A percentile compares a stretch with the other conserved stretches of the same genome.
These are phyloP conservation scores for Macrotis lagotis DNA, from an alignment of 2,113 vertebrate genomes.

Conservation along the genomic window DNA sequence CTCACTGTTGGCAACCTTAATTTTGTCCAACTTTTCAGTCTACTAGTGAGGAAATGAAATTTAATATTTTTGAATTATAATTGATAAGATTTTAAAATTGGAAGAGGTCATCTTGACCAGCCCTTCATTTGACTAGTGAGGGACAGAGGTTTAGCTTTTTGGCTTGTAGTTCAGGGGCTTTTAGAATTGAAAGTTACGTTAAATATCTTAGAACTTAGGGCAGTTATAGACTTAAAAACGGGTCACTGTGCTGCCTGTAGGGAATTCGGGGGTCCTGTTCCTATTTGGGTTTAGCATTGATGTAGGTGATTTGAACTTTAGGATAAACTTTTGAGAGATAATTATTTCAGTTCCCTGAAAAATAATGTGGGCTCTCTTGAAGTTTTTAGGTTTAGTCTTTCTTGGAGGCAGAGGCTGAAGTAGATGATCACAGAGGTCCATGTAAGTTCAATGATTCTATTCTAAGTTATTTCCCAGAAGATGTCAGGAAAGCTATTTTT, in stretches of 20 bases:
- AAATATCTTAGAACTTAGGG: neutral
- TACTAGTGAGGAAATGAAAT: neutral
- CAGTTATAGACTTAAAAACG: neutral
- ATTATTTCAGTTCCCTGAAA: constrained; percentile 3
- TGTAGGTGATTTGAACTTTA: neutral
- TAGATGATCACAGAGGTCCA: constrained; percentile 31
- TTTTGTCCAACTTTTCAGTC: neutral
- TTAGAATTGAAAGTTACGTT: neutral
- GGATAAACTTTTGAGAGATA: neutral
- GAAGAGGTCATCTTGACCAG: neutral
- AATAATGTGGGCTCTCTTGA: neutral
- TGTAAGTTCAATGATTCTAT: constrained; percentile 38
- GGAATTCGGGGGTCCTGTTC: neutral
- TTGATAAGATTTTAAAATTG: too few relatives aligned
- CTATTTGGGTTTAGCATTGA: neutral
- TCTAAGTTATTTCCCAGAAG: constrained; percentile 70
- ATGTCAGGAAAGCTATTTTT: constrained; percentile 67
- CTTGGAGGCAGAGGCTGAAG: constrained; percentile 35
- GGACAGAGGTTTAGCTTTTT: neutral
- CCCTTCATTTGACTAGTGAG: neutral
- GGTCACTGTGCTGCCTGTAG: neutral
- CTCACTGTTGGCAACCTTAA: neutral
- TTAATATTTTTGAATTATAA: neutral
- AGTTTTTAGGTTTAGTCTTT: neutral
- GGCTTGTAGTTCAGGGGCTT: too few relatives aligned